Base-by-base conservation (phyloP, 2,113 vertebrate genomes). In the Pandion haliaetus region DNA sequence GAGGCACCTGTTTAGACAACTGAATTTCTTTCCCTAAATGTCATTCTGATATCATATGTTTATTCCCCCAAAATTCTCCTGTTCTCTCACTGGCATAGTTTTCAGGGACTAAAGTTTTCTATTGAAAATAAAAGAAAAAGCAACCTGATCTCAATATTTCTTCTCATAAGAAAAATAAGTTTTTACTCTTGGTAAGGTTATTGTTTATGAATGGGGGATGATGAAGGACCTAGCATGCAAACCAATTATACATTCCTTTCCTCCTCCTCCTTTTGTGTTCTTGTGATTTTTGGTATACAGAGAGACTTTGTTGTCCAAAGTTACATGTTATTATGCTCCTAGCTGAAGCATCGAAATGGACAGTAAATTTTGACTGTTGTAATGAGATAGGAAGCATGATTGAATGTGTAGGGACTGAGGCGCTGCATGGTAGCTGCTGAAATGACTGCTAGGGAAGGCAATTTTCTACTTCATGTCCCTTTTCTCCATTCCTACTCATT, bases 381-480 rank as follows among this genome's bases (percentile, higher is more conserved):
- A 96, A 95, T 95, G 82, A 90, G 93, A 81, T 23, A 72, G 88
- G 47, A 93, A 81, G 9, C 69, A 77, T 71, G 71, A 93, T 85
- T 1, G 6, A 95, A 92, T 42, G 83, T 77, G 42, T 80, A 49
- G 86, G 71, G 78, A 58, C 74, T 66, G 71, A 88, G 42, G 54
- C 12, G 1, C 94, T 89, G 73, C 78, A 32, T 69, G 57, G 72
- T 71, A 97, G 49, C 84, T 88, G 61, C 74, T 83, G 82, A 91
- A 78, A 95, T 81, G 69, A 71, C 80, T 86, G 63, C 77, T 69
- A 59, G 79, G 57, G 65, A 94, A 90, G 69, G 82, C 36, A 96
- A 86, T 96, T 97, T 92, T 93, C 93, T 95, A 85, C 40, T 96
- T 91, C 79, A 73, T 52, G 52, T 82, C 76, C 59, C 40, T 88